Evolutionary conservation across 35 echinoderm and acorn worm genomes (phyloP).

Genomic region (Stichopus chloronotus): DNA sequence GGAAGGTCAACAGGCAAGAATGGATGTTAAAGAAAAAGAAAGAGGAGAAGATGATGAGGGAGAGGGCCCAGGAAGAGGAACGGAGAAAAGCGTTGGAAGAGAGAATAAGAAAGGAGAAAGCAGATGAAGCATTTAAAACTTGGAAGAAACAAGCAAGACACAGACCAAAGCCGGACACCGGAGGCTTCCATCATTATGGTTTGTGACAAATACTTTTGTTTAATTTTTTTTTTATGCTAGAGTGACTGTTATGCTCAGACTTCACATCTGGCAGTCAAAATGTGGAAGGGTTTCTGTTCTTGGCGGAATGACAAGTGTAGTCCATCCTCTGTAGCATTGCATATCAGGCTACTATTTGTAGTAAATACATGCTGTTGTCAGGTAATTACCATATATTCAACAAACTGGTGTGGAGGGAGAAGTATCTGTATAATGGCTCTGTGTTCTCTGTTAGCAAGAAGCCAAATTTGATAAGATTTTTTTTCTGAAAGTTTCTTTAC

Average conservation of each 20-base stretch:
- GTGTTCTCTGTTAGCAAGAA: too few relatives aligned
- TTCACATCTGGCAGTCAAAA: background rate
- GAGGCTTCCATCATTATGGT: slow-evolving; percentile 12
- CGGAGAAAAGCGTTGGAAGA: slow-evolving; percentile 1
- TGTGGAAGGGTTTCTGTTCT: background rate
- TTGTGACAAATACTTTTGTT: background rate
- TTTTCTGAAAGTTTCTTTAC: too few relatives aligned
- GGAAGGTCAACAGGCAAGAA: slow-evolving; percentile 18
- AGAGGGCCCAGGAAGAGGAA: slow-evolving; percentile 33
- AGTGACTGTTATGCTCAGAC: background rate
- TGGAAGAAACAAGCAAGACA: slow-evolving; percentile 50
- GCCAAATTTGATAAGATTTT: too few relatives aligned
- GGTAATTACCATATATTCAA: background rate
- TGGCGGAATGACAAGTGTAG: background rate
- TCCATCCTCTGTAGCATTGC: background rate
- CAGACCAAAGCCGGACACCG: slow-evolving; percentile 11
- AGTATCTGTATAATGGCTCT: too few relatives aligned
- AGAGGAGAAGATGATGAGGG: background rate
- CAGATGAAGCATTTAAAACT: slow-evolving; percentile 46
- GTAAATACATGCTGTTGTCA: background rate
- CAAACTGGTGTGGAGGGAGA: too few relatives aligned
- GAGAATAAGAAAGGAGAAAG: slow-evolving; percentile 14
- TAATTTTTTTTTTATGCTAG: background rate
- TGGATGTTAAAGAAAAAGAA: slow-evolving; percentile 36
- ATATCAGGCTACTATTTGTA: background rate